phyloP scores from a whole-genome alignment of 1,140 invertebrate species.

The Belonocnema kinseyi region DNA sequence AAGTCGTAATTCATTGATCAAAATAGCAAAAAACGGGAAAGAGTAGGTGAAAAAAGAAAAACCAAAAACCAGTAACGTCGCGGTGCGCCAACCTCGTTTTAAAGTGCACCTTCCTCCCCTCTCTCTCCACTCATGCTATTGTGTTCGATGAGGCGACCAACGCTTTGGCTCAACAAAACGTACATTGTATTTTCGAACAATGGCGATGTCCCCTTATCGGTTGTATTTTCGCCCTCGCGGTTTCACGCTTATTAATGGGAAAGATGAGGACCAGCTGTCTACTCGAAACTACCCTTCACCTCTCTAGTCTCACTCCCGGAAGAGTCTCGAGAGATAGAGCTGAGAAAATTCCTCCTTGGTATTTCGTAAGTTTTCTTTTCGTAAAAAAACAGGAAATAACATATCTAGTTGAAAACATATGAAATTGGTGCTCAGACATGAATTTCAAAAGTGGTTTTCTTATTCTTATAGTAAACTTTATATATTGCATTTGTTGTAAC shows the following conservation, averaged over 20 bases:
- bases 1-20: slow-evolving; percentile 59
- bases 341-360: neutral
- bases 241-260: slow-evolving; percentile 47
- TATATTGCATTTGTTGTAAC: too few relatives aligned
- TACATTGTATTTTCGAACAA: slow-evolving; percentile 68
- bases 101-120: slow-evolving; percentile 30
- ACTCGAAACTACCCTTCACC: slow-evolving; percentile 17
- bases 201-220: slow-evolving; percentile 59
- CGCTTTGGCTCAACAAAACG: slow-evolving; percentile 60
- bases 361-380: neutral
- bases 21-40: slow-evolving; percentile 41
- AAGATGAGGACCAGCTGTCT: slow-evolving; percentile 35
- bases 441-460: too few relatives aligned
- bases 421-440: too few relatives aligned
- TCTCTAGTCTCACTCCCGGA: neutral
- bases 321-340: neutral
- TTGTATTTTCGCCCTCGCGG: slow-evolving; percentile 54
- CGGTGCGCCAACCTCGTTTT: slow-evolving; percentile 13
- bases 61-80: neutral
- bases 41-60: slow-evolving; percentile 35
- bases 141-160: slow-evolving; percentile 54
- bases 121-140: slow-evolving; percentile 47
- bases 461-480: too few relatives aligned
- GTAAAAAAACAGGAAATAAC: neutral
- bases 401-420: too few relatives aligned